A percentile compares a stretch with the other conserved stretches of the same genome.
phyloP scores from a whole-genome alignment of 2,797 vertebrate species.

The Clamator glandarius region DNA sequence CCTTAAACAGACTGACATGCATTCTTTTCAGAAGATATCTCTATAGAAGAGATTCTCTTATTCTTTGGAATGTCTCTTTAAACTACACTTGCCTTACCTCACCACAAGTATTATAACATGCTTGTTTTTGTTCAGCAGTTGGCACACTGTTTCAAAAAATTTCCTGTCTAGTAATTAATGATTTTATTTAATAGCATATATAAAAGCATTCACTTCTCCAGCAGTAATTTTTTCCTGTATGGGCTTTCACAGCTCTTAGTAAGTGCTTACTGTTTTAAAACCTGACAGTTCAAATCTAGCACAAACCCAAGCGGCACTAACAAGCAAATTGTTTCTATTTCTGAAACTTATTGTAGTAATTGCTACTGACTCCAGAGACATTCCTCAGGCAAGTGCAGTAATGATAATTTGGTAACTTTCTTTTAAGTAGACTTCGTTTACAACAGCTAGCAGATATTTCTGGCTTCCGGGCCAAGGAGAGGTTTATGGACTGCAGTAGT shows the following conservation, averaged over 20 bases:
- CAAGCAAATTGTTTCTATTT: conserved; percentile 65
- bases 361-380: conserved; percentile 48
- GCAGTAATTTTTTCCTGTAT: not conserved
- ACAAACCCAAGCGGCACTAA: conserved; percentile 50
- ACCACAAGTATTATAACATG: not conserved
- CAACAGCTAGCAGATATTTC: conserved; percentile 42
- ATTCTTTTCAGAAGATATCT: not conserved
- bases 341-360: conserved; percentile 63
- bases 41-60: not conserved
- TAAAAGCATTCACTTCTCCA: not conserved
- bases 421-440: conserved; percentile 52
- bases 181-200: not conserved
- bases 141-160: not conserved
- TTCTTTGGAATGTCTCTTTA: not conserved
- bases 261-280: conserved; percentile 44
- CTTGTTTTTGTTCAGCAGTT: not conserved
- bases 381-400: conserved; percentile 48
- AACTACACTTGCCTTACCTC: not conserved
- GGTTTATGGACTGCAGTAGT: conserved; percentile 27
- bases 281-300: conserved; percentile 38
- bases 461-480: conserved; percentile 9
- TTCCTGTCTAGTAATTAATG: not conserved
- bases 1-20: not conserved
- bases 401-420: conserved; percentile 49
- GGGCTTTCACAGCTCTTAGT: not conserved